Percentiles rank a stretch among this genome's conserved stretches.
Conservation (phyloP, 1,140 invertebrate genomes). For the Pachypsylla venusta region DNA sequence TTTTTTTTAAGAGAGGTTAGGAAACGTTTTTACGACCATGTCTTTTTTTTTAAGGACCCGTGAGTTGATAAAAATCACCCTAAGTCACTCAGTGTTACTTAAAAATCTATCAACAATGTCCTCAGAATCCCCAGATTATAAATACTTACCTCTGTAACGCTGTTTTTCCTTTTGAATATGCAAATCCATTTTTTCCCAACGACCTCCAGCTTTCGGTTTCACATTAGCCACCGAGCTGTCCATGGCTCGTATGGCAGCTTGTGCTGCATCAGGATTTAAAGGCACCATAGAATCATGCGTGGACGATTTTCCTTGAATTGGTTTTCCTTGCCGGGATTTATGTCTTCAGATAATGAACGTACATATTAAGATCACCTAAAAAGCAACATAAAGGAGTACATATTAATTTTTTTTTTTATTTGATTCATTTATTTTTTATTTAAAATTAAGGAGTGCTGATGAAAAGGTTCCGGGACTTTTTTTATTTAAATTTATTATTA, state of each 20-base stretch:
- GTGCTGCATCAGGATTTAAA: conserved; percentile 23
- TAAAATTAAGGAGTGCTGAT: too few relatives aligned
- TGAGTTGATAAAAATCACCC: too few relatives aligned
- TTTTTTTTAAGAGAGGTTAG: background rate
- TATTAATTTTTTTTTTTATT: too few relatives aligned
- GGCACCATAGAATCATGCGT: conserved; percentile 28
- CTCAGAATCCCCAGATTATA: background rate
- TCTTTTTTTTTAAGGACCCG: too few relatives aligned
- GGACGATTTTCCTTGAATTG: too few relatives aligned
- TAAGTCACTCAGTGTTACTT: background rate
- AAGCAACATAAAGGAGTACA: too few relatives aligned
- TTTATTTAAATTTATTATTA: too few relatives aligned
- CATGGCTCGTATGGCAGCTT: conserved; percentile 23
- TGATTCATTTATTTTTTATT: too few relatives aligned
- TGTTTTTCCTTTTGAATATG: conserved; percentile 56
- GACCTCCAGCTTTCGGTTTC: conserved; percentile 23
- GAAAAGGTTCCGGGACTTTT: too few relatives aligned
- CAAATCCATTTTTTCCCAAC: conserved; percentile 25
- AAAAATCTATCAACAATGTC: background rate
- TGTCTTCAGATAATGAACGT: too few relatives aligned
- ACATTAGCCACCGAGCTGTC: conserved; percentile 25
- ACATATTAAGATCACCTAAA: too few relatives aligned
- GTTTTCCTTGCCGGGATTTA: too few relatives aligned
- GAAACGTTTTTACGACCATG: background rate
- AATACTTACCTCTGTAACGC: conserved; percentile 49